Evolutionary conservation across 2,888 invertebrate genomes (phyloP).

Genomic region (Polydrusus cervinus): DNA sequence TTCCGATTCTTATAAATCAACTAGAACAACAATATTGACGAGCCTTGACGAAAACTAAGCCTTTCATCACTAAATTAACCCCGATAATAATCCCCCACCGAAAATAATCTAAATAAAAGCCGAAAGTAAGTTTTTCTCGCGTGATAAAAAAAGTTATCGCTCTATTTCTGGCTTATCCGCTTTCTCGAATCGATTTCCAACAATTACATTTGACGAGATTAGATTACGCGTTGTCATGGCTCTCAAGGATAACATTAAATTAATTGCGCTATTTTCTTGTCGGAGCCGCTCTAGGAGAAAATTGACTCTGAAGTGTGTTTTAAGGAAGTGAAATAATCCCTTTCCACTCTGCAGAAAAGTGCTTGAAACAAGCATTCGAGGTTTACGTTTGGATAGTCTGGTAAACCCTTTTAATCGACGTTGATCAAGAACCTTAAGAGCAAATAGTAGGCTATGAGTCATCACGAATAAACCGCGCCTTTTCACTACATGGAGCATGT

Average conservation of each 20-base stretch:
- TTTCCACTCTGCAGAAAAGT: background rate
- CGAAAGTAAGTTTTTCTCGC: conserved; percentile 1
- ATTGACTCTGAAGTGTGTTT: background rate
- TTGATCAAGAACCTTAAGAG: too few relatives aligned
- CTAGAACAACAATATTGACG: too few relatives aligned
- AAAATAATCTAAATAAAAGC: background rate
- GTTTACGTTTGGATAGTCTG: background rate
- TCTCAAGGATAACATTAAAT: conserved; percentile 25
- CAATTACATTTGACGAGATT: conserved; percentile 20
- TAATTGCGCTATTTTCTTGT: conserved; percentile 27
- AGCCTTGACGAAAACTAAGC: too few relatives aligned
- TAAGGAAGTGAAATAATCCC: background rate
- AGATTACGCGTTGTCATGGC: conserved; percentile 26
- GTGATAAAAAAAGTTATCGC: conserved; percentile 1
- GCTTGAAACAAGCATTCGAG: background rate
- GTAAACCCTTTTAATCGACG: background rate
- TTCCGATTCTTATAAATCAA: too few relatives aligned
- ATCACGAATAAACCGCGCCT: too few relatives aligned
- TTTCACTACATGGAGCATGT: too few relatives aligned
- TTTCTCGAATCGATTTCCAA: conserved; percentile 13
- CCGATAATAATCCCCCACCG: background rate
- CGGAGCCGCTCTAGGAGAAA: background rate
- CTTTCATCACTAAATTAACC: too few relatives aligned
- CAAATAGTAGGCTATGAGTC: too few relatives aligned
- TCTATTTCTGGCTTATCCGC: background rate